Evolutionary conservation across 2,888 invertebrate genomes (phyloP), one percentile per base, ranked within the genome.

Genomic region (Caenorhabditis auriculariae): DNA sequence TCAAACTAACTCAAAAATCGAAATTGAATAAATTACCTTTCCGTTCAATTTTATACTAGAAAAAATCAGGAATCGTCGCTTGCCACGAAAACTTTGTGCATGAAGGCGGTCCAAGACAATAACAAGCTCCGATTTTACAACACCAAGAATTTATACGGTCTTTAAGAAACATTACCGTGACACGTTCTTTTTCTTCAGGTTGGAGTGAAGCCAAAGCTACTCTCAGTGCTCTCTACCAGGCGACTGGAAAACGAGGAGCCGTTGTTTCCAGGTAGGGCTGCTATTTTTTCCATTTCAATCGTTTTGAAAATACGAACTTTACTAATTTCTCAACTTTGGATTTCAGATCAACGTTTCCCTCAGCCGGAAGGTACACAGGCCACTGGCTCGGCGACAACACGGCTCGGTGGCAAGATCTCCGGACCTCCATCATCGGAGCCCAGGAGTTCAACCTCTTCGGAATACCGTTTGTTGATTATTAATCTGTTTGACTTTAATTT

Each of bases 341-440:
- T 44, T 62, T 54, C 35, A 70, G 83, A 32, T 83, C 83, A 3
- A 83, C 82, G 3, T 84, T 78, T 65, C 74, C 82, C 1, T 82
- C 82, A 0, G 73, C 80, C 4, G 83, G 83, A 4, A 67, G 72
- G 23, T 83, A 76, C 69, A 73, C 78, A 3, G 82, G 90, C 0
- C 90, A 91, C 82, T 91, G 91, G 91, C 88, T 89, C 71, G 91
- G 91, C 0, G 91, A 91, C 83, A 87, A 90, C 62, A 84, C 82
- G 66, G 90, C 91, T 38, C 84, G 85, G 39, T 91, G 91, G 91
- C 86, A 88, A 54, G 90, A 90, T 78, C 86, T 91, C 86, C 84
- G 69, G 32, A 69, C 70, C 12, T 66, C 72, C 0, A 64, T 78
- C 19, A 75, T 78, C 27, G 77, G 71, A 9, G 71, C 64, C 9